phyloP scores from a whole-genome alignment of 2,888 invertebrate species.

The Coenonympha arcania region DNA sequence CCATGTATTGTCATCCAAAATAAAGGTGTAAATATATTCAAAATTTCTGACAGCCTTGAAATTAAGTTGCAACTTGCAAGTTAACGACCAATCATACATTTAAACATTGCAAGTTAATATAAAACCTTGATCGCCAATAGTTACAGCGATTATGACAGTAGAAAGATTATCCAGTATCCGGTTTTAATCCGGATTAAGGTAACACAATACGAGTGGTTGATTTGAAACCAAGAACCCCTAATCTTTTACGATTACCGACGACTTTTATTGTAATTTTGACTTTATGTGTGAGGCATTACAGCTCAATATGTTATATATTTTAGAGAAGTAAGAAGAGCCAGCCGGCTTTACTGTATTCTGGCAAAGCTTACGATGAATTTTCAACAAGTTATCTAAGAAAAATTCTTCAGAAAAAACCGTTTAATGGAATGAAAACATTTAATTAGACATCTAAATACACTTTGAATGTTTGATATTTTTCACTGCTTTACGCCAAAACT shows the following conservation, averaged over 20 bases:
- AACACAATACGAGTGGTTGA: constrained; percentile 17
- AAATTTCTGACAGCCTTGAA: no score
- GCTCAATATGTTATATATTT: background rate
- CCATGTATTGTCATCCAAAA: no score
- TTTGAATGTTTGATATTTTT: background rate
- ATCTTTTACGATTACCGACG: constrained; percentile 2
- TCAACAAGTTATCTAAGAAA: no score
- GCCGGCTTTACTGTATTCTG: background rate
- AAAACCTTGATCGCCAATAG: no score
- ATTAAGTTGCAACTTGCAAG: no score
- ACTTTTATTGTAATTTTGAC: background rate
- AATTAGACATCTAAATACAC: background rate
- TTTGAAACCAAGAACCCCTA: constrained; percentile 8
- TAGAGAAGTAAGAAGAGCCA: background rate
- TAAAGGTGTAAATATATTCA: no score
- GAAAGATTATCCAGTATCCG: constrained; percentile 22
- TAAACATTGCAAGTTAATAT: no score
- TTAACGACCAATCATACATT: no score
- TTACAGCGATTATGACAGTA: constrained; percentile 13
- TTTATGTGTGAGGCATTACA: background rate
- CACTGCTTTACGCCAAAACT: no score
- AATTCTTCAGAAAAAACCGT: no score
- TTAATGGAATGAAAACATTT: no score
- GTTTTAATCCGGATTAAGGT: constrained; percentile 22
- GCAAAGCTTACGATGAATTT: no score